These are phyloP conservation scores for Nyctibius bracteatus DNA, from an alignment of 2,113 vertebrate species.

Conservation along the genomic window DNA sequence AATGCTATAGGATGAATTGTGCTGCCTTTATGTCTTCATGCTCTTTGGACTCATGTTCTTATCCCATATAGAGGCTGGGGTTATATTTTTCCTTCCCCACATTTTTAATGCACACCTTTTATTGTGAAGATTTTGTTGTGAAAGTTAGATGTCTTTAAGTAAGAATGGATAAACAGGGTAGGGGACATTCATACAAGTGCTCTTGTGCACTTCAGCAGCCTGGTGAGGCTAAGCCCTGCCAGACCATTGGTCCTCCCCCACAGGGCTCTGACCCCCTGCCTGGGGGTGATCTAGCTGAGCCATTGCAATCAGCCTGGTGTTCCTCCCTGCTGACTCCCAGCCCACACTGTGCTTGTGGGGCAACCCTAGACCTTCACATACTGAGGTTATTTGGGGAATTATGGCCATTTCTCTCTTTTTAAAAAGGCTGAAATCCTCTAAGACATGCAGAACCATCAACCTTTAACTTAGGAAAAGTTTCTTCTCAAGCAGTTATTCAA, in stretches of 20 bases:
- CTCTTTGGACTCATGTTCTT: neutral
- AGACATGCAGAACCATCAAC: neutral
- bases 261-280: neutral
- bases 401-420: neutral
- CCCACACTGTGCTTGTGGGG: neutral
- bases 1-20: neutral
- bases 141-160: neutral
- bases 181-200: neutral
- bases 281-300: neutral
- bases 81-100: neutral
- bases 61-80: neutral
- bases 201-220: neutral
- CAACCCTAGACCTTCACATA: neutral
- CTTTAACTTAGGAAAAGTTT: neutral
- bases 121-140: neutral
- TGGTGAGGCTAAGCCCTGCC: neutral
- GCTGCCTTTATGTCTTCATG: neutral
- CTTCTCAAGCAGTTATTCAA: neutral
- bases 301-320: neutral
- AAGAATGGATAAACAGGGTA: neutral
- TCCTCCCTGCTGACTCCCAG: neutral
- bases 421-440: neutral
- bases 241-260: neutral
- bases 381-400: neutral
- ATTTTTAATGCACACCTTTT: neutral